These are phyloP conservation scores for Sinocyclocheilus anshuiensis DNA, from an alignment of 2,113 vertebrate species.

Conservation along the genomic window DNA sequence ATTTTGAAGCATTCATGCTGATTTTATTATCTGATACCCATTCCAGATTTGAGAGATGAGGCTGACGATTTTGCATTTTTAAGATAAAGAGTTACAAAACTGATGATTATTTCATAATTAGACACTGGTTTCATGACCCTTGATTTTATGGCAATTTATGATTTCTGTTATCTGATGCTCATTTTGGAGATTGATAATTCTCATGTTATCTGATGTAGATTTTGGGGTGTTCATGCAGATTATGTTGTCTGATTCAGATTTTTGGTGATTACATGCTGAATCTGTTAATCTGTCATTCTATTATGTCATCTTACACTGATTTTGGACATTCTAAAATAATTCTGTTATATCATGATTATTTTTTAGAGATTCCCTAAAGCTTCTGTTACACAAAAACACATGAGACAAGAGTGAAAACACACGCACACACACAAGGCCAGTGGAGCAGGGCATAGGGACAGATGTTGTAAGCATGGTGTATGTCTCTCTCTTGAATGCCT, in stretches of 20 bases:
- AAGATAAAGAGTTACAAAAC: neutral
- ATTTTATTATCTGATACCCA: neutral
- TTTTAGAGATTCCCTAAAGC: neutral
- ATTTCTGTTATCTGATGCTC: no score
- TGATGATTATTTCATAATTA: neutral
- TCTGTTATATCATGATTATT: neutral
- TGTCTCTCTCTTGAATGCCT: conserved; percentile 24
- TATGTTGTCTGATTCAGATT: neutral
- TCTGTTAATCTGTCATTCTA: neutral
- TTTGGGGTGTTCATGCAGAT: neutral
- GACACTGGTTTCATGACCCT: neutral
- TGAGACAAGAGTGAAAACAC: neutral
- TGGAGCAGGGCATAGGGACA: conserved; percentile 6
- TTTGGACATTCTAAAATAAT: neutral
- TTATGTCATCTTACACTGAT: neutral
- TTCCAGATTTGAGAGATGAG: neutral
- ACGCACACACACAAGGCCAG: neutral
- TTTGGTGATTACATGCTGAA: neutral
- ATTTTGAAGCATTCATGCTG: no score
- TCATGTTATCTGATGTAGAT: neutral
- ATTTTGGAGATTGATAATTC: no score
- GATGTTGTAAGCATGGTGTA: conserved; percentile 12
- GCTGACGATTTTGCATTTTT: neutral
- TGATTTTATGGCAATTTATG: no score
- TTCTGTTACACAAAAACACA: neutral